These are phyloP conservation scores for Potorous gilbertii DNA, from an alignment of 2,797 vertebrate species.

Conservation along the genomic window DNA sequence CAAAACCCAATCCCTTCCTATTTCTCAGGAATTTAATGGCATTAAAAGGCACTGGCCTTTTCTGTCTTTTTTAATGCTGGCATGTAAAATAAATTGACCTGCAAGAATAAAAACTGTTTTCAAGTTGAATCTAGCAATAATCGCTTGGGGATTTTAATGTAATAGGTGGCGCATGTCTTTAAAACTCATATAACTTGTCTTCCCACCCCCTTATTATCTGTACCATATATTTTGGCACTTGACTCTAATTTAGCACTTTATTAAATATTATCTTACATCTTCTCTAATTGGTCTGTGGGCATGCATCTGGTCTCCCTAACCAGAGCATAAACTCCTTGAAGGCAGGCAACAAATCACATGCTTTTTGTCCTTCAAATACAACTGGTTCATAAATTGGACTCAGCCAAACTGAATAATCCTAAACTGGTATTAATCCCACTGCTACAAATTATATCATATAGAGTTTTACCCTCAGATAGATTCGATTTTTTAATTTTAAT, in stretches of 20 bases:
- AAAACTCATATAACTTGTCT: not conserved
- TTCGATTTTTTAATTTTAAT: not conserved
- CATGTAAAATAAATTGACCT: not conserved
- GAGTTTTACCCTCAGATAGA: not conserved
- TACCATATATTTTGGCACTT: not conserved
- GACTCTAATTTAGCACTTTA: not conserved
- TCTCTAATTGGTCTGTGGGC: not conserved
- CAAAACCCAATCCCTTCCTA: constrained; percentile 19
- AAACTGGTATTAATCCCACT: not conserved
- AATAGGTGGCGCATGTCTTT: not conserved
- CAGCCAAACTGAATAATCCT: not conserved
- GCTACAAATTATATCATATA: not conserved
- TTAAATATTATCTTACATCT: not conserved
- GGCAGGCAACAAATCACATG: not conserved
- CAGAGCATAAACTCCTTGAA: not conserved
- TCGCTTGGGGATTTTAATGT: not conserved
- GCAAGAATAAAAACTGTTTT: constrained; percentile 26
- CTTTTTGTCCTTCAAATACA: not conserved
- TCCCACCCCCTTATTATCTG: not conserved
- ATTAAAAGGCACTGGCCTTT: constrained; percentile 38
- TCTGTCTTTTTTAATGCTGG: not conserved
- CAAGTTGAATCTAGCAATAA: constrained; percentile 26
- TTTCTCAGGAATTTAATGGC: constrained; percentile 34
- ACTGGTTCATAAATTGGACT: not conserved
- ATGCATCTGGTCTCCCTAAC: not conserved